Evolutionary conservation across 2,113 vertebrate genomes (phyloP).

Genomic region (Dipodomys merriami): DNA sequence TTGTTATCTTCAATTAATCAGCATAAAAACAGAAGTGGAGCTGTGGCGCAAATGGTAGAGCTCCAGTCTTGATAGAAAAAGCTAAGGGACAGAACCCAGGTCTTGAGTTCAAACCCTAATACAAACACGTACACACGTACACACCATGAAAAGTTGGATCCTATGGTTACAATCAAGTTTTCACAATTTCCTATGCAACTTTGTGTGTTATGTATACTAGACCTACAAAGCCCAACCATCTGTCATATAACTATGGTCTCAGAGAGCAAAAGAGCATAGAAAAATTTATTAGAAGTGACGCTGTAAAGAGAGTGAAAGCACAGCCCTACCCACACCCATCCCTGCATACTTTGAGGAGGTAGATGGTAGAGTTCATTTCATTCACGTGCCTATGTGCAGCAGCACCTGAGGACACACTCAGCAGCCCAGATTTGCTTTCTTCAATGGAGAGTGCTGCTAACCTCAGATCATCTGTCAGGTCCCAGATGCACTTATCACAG

Average conservation of each 20-base stretch:
- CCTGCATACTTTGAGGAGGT: conserved; percentile 87
- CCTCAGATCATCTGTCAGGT: conserved; percentile 93
- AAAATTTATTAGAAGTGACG: not conserved
- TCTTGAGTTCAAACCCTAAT: no score
- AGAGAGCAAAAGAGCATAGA: not conserved
- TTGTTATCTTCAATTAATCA: no score
- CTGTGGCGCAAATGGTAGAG: no score
- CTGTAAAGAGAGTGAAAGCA: not conserved
- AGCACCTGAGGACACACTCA: conserved; percentile 95
- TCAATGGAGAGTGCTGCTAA: conserved; percentile 91
- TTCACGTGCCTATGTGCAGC: conserved; percentile 93
- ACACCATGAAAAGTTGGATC: no score
- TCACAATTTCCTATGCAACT: not conserved
- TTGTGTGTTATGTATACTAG: not conserved
- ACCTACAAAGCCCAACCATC: not conserved
- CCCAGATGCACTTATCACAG: conserved; percentile 97
- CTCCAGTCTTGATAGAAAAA: no score
- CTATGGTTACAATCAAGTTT: not conserved
- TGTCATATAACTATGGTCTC: not conserved
- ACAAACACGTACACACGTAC: no score
- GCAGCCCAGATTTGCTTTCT: conserved; percentile 89
- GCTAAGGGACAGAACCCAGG: no score
- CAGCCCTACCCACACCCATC: not conserved
- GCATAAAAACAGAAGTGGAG: no score
- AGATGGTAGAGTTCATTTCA: conserved; percentile 92